Evolutionary conservation across 2,888 invertebrate genomes (phyloP).

Genomic region (Gymnosoma rotundatum): DNA sequence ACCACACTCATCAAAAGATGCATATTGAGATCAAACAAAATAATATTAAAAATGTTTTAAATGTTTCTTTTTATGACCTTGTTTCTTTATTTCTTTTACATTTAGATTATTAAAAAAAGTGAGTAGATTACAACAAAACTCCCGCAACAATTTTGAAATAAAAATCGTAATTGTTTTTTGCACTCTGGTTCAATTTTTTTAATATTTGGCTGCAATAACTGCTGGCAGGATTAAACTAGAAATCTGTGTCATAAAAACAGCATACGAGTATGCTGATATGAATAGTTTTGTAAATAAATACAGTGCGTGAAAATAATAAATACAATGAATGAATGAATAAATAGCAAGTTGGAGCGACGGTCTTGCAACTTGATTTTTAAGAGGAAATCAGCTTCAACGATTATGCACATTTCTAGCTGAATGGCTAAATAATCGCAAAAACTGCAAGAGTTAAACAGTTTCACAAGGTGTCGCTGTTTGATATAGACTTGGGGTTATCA

Average conservation of each 20-base stretch:
- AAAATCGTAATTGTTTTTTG: conserved; percentile 44
- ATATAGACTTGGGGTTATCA: too few relatives aligned
- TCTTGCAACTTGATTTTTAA: too few relatives aligned
- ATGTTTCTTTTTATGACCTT: conserved; percentile 51
- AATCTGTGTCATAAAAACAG: conserved; percentile 5
- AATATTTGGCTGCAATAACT: conserved; percentile 17
- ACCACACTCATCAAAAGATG: conserved; percentile 30
- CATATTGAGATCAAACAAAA: conserved; percentile 55
- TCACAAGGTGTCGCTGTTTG: too few relatives aligned
- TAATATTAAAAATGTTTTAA: conserved; percentile 41
- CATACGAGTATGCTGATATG: neutral
- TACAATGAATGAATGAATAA: neutral
- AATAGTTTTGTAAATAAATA: neutral
- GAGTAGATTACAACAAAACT: conserved; percentile 6
- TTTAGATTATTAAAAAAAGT: conserved; percentile 32
- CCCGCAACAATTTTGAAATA: conserved; percentile 37
- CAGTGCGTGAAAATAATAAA: conserved; percentile 11
- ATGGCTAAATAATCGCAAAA: too few relatives aligned
- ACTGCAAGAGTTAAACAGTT: too few relatives aligned
- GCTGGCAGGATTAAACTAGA: conserved; percentile 25
- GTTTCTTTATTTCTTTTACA: conserved; percentile 41
- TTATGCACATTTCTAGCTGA: too few relatives aligned
- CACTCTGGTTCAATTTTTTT: conserved; percentile 15
- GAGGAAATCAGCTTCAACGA: too few relatives aligned
- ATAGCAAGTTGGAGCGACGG: too few relatives aligned